phyloP scores from a whole-genome alignment of 2,113 vertebrate genomes.

The Amphilophus citrinellus region DNA sequence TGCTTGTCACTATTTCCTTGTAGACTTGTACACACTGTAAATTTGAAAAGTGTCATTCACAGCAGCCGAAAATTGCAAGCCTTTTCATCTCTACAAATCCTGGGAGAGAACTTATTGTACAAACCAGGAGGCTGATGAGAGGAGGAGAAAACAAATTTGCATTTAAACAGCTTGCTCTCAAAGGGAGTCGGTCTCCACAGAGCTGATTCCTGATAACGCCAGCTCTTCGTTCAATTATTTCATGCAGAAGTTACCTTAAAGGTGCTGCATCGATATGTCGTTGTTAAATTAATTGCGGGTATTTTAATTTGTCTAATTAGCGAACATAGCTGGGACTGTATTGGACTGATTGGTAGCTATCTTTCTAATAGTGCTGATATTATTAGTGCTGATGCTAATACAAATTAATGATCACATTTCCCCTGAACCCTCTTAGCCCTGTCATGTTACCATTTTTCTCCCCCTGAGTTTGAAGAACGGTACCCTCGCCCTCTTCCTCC shows the following conservation, averaged over 20 bases:
- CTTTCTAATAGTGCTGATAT: conserved; percentile 22
- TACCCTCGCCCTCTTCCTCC: not conserved
- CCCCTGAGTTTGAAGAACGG: not conserved
- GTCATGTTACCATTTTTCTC: not conserved
- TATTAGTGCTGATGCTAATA: conserved; percentile 36
- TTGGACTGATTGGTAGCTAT: conserved; percentile 16
- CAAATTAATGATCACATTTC: conserved; percentile 24
- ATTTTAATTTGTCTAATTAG: conserved; percentile 27
- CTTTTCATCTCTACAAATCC: conserved; percentile 60
- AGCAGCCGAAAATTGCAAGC: conserved; percentile 50
- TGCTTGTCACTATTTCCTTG: conserved; percentile 40
- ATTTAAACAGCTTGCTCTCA: conserved; percentile 58
- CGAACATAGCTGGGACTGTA: not conserved
- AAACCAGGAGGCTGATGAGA: conserved; percentile 49
- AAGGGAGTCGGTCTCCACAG: conserved; percentile 25
- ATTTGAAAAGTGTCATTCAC: conserved; percentile 61
- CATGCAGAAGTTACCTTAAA: not conserved
- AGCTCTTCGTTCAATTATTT: conserved; percentile 9
- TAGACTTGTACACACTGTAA: conserved; percentile 16
- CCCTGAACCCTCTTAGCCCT: not conserved
- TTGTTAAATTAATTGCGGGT: conserved; percentile 16
- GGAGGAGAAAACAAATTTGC: conserved; percentile 59
- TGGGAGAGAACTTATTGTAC: conserved; percentile 48
- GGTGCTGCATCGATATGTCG: not conserved
- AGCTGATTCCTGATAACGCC: conserved; percentile 24